Evolutionary conservation across 2,797 vertebrate genomes (phyloP), one percentile per base, ranked within the genome.

Genomic region (Valencia hispanica): DNA sequence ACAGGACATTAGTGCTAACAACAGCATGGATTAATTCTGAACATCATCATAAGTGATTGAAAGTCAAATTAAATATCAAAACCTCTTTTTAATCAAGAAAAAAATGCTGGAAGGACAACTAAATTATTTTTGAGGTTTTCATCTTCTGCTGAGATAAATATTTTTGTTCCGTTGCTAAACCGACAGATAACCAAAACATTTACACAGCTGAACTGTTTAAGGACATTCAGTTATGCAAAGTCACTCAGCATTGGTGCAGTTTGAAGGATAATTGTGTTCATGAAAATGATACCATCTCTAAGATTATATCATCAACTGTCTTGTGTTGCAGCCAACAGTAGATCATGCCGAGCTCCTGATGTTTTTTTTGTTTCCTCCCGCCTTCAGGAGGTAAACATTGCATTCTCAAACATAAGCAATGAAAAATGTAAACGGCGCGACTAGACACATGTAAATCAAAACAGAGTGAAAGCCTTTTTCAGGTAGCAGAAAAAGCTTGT

Each of bases 201-300:
- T 43, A 6, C 72, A 70, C 22, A 74, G n/a, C 50, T 50, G 25
- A 75, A 51, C 15, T 27, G 15, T 75, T 68, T 74, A 41, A 63
- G 59, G 27, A 77, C 82, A 66, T 59, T 72, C 75, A 61, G 75
- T 89, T 88, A 80, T 87, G 79, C 86, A 90, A 87, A 75, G 27
- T 27, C 25, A 57, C 4, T 71, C 5, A 1, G 18, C 30, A 3
- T 32, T 66, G 1, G 0, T 22, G 3, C 18, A 20, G 77, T 80
- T 86, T 79, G n/a, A 74, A 80, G 43, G 39, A 79, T 70, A 84
- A 90, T 89, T 83, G 85, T 4, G 15, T 43, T 79, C 47, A 72
- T 76, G 68, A 55, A 79, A 84, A 72, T 68, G 1, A 80, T 39
- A 39, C 66, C 77, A 80, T 72, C 73, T 82, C 75, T 74, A 39